phyloP scores from a whole-genome alignment of 2,113 vertebrate species.

The Muntiacus muntjak region DNA sequence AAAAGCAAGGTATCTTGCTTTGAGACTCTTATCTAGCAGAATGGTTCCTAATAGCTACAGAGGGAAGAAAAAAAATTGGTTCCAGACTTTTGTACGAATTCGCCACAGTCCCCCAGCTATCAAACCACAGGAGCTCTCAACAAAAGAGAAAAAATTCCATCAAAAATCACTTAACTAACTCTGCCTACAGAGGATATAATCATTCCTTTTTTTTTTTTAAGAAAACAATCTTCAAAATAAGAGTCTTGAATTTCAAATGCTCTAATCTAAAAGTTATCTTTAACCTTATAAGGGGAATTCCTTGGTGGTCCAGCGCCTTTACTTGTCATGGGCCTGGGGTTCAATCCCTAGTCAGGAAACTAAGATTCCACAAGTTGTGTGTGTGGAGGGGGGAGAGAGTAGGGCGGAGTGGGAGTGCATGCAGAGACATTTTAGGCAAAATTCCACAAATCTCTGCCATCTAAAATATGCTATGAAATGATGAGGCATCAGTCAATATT shows the following conservation, averaged over 20 bases:
- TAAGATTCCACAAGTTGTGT: not conserved
- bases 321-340: not conserved
- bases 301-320: not conserved
- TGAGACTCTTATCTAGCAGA: not conserved
- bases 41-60: not conserved
- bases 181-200: not conserved
- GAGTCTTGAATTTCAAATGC: not conserved
- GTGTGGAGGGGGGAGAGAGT: rapidly evolving
- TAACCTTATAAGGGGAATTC: not conserved
- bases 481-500: not conserved
- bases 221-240: not conserved
- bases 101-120: not conserved
- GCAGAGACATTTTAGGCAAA: not conserved
- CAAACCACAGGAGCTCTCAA: not conserved
- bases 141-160: not conserved
- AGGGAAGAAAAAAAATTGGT: not conserved
- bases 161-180: not conserved
- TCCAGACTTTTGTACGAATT: not conserved
- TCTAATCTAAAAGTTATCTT: not conserved
- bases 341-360: not conserved
- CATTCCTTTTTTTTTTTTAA: not conserved
- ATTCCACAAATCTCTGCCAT: not conserved
- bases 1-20: not conserved
- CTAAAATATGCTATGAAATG: not conserved
- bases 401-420: rapidly evolving